These are phyloP conservation scores for Trichogramma evanescens DNA, from an alignment of 2,888 invertebrate genomes.

Conservation along the genomic window DNA sequence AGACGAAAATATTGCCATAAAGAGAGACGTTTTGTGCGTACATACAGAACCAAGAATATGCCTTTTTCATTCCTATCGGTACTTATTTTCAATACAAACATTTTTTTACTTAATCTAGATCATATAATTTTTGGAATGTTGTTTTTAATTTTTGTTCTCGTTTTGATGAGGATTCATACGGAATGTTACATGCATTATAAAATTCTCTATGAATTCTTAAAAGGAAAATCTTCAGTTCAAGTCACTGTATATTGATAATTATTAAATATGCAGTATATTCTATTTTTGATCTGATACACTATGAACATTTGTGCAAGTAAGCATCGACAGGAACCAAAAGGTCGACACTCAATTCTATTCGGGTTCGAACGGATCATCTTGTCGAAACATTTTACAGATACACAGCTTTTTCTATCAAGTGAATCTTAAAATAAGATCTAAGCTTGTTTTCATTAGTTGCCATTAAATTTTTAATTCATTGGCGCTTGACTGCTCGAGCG, in stretches of 20 bases:
- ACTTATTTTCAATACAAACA: slow-evolving; percentile 31
- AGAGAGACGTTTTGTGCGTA: slow-evolving; percentile 1
- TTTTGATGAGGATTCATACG: not conserved
- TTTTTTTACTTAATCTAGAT: slow-evolving; percentile 20
- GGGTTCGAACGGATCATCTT: slow-evolving; percentile 21
- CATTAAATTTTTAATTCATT: no score
- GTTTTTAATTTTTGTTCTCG: not conserved
- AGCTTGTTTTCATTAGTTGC: no score
- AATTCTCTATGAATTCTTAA: slow-evolving; percentile 6
- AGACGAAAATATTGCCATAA: not conserved
- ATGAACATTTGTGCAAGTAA: slow-evolving; percentile 10
- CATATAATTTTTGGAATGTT: not conserved
- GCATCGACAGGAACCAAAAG: slow-evolving; percentile 20
- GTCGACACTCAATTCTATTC: slow-evolving; percentile 19
- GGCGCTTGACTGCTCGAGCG: no score
- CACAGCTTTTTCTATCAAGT: not conserved
- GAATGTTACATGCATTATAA: not conserved
- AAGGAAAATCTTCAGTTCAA: not conserved
- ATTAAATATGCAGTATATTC: slow-evolving; percentile 11
- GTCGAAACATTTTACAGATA: slow-evolving; percentile 14
- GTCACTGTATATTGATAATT: not conserved
- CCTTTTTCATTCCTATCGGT: slow-evolving; percentile 43
- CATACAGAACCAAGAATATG: slow-evolving; percentile 11
- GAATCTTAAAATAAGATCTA: not conserved
- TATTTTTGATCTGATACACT: slow-evolving; percentile 3